Evolutionary conservation across 2,888 invertebrate genomes (phyloP).

Genomic region (Linnaemya vulpina): DNA sequence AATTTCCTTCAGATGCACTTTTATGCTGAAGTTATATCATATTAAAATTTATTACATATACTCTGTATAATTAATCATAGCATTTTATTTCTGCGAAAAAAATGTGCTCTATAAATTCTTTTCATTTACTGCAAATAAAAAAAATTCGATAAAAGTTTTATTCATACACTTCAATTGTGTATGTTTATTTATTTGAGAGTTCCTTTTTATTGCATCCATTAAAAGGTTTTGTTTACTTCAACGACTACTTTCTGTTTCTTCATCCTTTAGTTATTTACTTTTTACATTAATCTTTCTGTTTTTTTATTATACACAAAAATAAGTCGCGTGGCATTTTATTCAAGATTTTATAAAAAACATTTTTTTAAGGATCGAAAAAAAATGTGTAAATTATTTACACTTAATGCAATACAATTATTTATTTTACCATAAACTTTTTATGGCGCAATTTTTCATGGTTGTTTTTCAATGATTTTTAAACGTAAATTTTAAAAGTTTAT

Average conservation of each 20-base stretch:
- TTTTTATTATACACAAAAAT: background rate
- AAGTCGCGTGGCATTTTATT: slow-evolving; percentile 56
- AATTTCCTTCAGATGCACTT: background rate
- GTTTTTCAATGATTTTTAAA: slow-evolving; percentile 49
- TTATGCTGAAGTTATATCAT: background rate
- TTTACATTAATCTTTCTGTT: slow-evolving; percentile 45
- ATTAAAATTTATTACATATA: slow-evolving; percentile 54
- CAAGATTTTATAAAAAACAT: slow-evolving; percentile 1
- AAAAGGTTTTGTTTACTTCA: slow-evolving; percentile 48
- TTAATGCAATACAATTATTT: slow-evolving; percentile 63
- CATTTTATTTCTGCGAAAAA: slow-evolving; percentile 9
- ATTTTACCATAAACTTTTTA: slow-evolving; percentile 57
- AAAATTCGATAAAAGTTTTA: slow-evolving; percentile 24
- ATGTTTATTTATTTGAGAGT: background rate
- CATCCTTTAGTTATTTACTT: slow-evolving; percentile 14
- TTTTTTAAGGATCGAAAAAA: slow-evolving; percentile 7
- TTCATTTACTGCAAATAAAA: no score
- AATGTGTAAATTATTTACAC: slow-evolving; percentile 68
- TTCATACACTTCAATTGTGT: slow-evolving; percentile 3
- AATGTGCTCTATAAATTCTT: slow-evolving; percentile 4
- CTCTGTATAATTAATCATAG: slow-evolving; percentile 51
- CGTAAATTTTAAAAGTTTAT: slow-evolving; percentile 47
- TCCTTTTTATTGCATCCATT: slow-evolving; percentile 33
- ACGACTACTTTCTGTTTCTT: slow-evolving; percentile 12
- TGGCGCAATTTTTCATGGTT: slow-evolving; percentile 43